These are phyloP conservation scores for Acestrorhynchus altus DNA, from an alignment of 2,797 vertebrate species.

Conservation along the genomic window DNA sequence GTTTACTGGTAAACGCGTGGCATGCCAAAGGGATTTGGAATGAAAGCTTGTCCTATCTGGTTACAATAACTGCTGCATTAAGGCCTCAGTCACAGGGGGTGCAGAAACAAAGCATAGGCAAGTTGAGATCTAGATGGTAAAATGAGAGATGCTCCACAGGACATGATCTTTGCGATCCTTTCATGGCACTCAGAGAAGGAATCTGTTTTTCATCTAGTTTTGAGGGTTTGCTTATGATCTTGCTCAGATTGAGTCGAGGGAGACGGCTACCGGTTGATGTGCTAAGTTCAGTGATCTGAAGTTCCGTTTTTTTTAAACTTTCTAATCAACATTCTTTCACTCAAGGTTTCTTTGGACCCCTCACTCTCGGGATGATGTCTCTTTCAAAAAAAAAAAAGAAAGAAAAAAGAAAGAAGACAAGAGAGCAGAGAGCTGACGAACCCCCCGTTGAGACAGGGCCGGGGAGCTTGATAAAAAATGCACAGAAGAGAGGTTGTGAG, in stretches of 20 bases:
- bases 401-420: slow-evolving; percentile 26
- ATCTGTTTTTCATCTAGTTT: slow-evolving; percentile 23
- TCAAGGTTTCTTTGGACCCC: slow-evolving; percentile 8
- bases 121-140: slow-evolving; percentile 34
- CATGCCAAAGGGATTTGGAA: slow-evolving; percentile 75
- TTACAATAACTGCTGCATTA: slow-evolving; percentile 79
- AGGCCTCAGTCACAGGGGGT: slow-evolving; percentile 66
- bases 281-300: slow-evolving; percentile 26
- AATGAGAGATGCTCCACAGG: slow-evolving; percentile 28
- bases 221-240: slow-evolving; percentile 31
- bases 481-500: slow-evolving; percentile 68
- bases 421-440: slow-evolving; percentile 54
- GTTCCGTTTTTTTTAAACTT: background rate
- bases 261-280: background rate
- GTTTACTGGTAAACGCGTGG: slow-evolving; percentile 77
- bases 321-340: slow-evolving; percentile 4
- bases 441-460: slow-evolving; percentile 59
- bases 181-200: background rate
- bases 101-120: slow-evolving; percentile 45
- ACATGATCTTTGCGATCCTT: slow-evolving; percentile 18
- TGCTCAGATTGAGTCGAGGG: background rate
- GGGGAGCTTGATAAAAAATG: slow-evolving; percentile 72
- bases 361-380: slow-evolving; percentile 61
- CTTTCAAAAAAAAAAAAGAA: slow-evolving; percentile 54
- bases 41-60: slow-evolving; percentile 74